Conservation (phyloP, 2,113 vertebrate species). For the Promerops cafer region DNA sequence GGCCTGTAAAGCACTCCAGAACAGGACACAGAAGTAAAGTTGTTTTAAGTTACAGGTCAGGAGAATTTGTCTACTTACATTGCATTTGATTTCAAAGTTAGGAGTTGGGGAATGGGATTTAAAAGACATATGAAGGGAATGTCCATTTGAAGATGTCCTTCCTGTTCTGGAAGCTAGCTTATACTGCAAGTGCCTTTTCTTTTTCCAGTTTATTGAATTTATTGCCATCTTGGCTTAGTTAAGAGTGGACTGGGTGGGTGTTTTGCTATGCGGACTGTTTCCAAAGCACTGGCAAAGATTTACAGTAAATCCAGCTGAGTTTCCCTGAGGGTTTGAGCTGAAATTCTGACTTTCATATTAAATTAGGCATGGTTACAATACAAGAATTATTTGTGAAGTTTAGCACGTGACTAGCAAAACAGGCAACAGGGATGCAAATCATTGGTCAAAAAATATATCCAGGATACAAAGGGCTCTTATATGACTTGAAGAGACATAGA, state of each 20-base stretch:
- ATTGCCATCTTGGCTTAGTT: constrained; percentile 3
- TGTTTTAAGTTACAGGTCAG: neutral
- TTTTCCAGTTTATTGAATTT: neutral
- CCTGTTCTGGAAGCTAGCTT: neutral
- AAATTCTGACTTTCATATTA: constrained; percentile 48
- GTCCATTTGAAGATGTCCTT: neutral
- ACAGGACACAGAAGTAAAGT: neutral
- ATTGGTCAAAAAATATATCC: neutral
- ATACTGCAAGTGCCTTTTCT: neutral
- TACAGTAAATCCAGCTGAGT: neutral
- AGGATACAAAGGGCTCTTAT: neutral
- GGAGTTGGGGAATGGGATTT: neutral
- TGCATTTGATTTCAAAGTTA: neutral
- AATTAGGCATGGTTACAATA: constrained; percentile 26
- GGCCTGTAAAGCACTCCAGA: neutral
- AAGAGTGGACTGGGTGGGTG: neutral
- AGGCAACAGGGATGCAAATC: neutral
- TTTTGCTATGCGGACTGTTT: neutral
- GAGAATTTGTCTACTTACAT: neutral
- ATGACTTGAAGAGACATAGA: neutral
- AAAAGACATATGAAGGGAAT: neutral
- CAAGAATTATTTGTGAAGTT: constrained; percentile 25
- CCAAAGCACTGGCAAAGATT: neutral
- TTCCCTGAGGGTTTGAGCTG: neutral
- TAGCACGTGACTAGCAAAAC: neutral